Evolutionary conservation across 2,888 invertebrate genomes (phyloP), one percentile per base, ranked within the genome.

Genomic region (Hoplodrina ambigua): DNA sequence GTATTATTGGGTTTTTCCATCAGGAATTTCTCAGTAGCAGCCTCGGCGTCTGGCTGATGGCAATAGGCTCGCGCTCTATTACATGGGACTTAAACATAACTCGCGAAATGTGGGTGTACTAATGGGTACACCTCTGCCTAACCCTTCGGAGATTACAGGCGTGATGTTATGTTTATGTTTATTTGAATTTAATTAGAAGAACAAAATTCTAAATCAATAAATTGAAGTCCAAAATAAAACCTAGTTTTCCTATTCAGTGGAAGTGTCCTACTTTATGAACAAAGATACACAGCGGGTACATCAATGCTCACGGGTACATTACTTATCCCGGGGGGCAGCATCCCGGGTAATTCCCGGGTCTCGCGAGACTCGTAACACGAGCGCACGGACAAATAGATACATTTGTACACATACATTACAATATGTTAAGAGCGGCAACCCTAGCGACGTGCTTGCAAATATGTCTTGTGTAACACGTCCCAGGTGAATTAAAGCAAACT

Each of bases 381-480:
- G 87, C 88, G 83, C 83, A 81, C 83, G 85, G 87, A 92, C 92
- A 91, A 90, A 93, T 86, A 91, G 91, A 92, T 90, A 92, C 90
- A 93, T 92, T 92, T 92, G 91, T 93, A 90, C 87, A 87, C 89
- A 73, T 76, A 85, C 86, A 91, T 91, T 87, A 90, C 91, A 91
- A 85, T 91, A 90, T 86, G 88, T 91, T 86, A 86, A 41, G 61
- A 71, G 70, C 19, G 61, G 52, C 67, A 76, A 71, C 75, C 83
- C 76, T 72, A 81, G 63, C 25, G 67, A 67, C 30, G 20, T 57
- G 58, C 54, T 67, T 61, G 54, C 59, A 58, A 67, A 75, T 64
- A 55, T 75, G 44, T 53, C 5, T 37, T 53, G 41, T 15, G 25
- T n/a, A 30, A 56, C 1, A 30, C n/a, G 37, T 30, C 20, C 11